Conservation (phyloP, 2,113 vertebrate genomes). For the Tretioscincus oriximinensis region DNA sequence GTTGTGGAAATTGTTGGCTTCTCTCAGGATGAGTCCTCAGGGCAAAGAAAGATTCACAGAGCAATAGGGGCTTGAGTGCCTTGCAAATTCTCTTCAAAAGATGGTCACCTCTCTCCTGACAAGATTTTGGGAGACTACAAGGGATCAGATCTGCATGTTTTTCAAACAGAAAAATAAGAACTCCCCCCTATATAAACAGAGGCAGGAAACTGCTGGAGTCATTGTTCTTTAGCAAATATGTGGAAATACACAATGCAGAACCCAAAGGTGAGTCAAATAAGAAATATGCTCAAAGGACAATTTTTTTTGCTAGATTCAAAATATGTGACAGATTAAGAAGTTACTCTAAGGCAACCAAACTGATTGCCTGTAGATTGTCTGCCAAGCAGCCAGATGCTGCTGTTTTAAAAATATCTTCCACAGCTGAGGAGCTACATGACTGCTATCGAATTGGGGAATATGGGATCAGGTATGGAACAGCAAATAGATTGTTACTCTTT, state of each 20-base stretch:
- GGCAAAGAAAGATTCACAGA: neutral
- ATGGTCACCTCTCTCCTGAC: conserved; percentile 38
- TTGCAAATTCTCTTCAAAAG: conserved; percentile 35
- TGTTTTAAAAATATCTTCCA: conserved; percentile 81
- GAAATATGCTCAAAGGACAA: conserved; percentile 71
- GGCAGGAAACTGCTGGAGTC: conserved; percentile 46
- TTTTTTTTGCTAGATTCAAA: conserved; percentile 70
- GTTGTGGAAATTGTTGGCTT: conserved; percentile 2
- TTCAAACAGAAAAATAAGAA: conserved; percentile 14
- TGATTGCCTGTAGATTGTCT: conserved; percentile 73
- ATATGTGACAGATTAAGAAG: conserved; percentile 79
- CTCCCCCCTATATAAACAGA: conserved; percentile 58
- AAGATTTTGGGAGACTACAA: conserved; percentile 32
- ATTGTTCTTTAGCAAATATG: conserved; percentile 57
- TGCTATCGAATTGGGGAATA: conserved; percentile 65
- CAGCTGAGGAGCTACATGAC: conserved; percentile 77
- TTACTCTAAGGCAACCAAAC: conserved; percentile 76
- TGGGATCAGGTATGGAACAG: conserved; percentile 33
- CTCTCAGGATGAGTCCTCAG: neutral
- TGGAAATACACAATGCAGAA: conserved; percentile 64
- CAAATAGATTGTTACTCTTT: conserved; percentile 55
- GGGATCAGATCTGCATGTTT: conserved; percentile 40
- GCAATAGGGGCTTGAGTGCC: conserved; percentile 35
- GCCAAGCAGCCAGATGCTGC: conserved; percentile 82
- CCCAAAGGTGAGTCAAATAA: conserved; percentile 69